phyloP scores from a whole-genome alignment of 2,797 vertebrate species.

The Erithacus rubecula region DNA sequence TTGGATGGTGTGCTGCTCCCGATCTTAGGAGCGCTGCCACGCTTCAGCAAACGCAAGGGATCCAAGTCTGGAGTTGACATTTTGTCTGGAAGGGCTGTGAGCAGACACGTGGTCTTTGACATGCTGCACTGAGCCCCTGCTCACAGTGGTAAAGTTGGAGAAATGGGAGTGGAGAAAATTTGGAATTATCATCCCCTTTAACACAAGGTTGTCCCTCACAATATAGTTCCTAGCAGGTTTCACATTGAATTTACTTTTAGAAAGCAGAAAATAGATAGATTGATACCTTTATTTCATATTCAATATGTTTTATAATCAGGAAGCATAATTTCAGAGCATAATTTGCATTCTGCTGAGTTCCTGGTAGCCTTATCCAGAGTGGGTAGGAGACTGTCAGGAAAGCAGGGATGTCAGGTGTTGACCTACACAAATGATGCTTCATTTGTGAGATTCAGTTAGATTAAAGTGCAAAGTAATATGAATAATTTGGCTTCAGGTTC shows the following conservation, averaged over 20 bases:
- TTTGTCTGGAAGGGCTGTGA: neutral
- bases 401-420: neutral
- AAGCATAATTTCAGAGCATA: neutral
- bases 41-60: neutral
- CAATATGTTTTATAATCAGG: neutral
- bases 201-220: neutral
- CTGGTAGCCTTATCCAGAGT: neutral
- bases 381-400: neutral
- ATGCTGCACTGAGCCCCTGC: neutral
- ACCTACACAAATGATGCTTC: neutral
- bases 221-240: neutral
- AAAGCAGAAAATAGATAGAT: neutral
- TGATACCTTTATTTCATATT: neutral
- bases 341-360: neutral
- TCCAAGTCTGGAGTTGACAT: neutral
- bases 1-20: neutral
- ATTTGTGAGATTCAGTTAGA: constrained; percentile 11
- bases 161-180: neutral
- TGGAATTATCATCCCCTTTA: neutral
- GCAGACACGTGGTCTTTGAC: neutral
- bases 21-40: neutral
- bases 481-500: constrained; percentile 7
- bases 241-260: neutral
- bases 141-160: neutral
- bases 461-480: neutral